Percentiles rank a stretch among this genome's conserved stretches.
Conservation (phyloP, 1,140 invertebrate genomes). For the Euborellia annulipes region DNA sequence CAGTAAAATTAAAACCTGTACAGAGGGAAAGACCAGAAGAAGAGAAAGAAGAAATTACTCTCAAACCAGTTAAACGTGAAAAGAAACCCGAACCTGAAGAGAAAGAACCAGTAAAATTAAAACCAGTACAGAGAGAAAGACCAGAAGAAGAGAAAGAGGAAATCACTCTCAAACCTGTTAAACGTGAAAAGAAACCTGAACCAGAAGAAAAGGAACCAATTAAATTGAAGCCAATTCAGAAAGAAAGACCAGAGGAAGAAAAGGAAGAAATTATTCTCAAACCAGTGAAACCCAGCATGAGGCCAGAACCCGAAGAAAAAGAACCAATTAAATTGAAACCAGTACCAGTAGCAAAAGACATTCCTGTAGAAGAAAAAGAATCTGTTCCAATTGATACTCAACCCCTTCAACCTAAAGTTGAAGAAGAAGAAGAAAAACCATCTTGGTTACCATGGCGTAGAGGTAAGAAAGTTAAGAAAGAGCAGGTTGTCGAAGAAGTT, state of each 20-base stretch:
- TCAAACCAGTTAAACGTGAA: conserved; percentile 14
- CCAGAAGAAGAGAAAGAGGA: conserved; percentile 14
- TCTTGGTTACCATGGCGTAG: conserved; percentile 1
- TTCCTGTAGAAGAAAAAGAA: neutral
- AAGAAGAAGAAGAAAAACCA: conserved; percentile 12
- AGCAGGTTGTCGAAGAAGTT: neutral
- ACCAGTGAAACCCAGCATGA: conserved; percentile 14
- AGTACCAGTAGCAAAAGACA: conserved; percentile 13
- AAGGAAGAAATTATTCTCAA: conserved; percentile 8
- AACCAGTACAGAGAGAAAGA: conserved; percentile 19
- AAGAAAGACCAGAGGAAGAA: conserved; percentile 17
- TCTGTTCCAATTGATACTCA: neutral
- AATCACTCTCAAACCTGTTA: neutral
- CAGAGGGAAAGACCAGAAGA: conserved; percentile 18
- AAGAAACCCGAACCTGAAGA: conserved; percentile 17
- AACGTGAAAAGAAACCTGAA: conserved; percentile 17
- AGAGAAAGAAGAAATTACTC: conserved; percentile 10
- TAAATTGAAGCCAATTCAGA: too few species aligned
- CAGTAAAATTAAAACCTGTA: conserved; percentile 14
- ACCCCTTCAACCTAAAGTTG: conserved; percentile 11
- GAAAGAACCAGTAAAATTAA: conserved; percentile 16
- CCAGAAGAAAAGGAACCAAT: too few species aligned
- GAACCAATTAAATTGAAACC: conserved; percentile 15
- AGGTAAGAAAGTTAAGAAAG: conserved; percentile 1
- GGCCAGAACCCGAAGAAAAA: conserved; percentile 10